Conservation (phyloP, 2,113 vertebrate species). For the Actenoides lindsayi region DNA sequence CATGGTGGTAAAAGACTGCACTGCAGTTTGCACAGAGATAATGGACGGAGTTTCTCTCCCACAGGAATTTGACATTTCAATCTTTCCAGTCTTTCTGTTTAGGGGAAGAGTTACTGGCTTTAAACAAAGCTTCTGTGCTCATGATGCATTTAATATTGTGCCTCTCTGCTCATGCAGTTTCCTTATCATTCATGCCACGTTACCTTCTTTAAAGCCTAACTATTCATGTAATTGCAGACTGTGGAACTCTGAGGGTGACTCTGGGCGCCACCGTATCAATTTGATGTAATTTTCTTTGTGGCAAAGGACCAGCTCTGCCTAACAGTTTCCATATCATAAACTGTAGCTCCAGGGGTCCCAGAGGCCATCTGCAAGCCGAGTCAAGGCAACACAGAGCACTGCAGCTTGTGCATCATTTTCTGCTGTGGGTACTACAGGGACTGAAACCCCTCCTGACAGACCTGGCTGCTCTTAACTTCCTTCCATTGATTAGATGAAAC, state of each 20-base stretch:
- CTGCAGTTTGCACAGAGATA: neutral
- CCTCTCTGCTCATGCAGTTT: neutral
- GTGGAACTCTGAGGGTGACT: neutral
- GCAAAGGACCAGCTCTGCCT: neutral
- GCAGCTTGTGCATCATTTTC: neutral
- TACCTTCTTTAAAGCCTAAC: neutral
- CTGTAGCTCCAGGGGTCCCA: neutral
- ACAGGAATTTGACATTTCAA: neutral
- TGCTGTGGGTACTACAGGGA: accelerated
- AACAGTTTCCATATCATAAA: accelerated
- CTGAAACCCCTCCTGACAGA: neutral
- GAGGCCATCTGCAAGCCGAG: neutral
- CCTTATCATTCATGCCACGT: neutral
- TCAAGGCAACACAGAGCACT: neutral
- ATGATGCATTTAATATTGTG: neutral
- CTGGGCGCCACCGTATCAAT: neutral
- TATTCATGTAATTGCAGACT: neutral
- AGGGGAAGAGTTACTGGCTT: neutral
- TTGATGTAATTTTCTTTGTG: neutral
- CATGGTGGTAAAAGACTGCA: neutral
- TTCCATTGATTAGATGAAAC: neutral
- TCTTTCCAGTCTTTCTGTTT: neutral
- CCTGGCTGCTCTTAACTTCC: neutral
- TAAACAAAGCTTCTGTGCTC: neutral
- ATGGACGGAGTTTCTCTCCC: neutral